Conservation (phyloP, 2,888 invertebrate genomes). For the Spodoptera exigua region DNA sequence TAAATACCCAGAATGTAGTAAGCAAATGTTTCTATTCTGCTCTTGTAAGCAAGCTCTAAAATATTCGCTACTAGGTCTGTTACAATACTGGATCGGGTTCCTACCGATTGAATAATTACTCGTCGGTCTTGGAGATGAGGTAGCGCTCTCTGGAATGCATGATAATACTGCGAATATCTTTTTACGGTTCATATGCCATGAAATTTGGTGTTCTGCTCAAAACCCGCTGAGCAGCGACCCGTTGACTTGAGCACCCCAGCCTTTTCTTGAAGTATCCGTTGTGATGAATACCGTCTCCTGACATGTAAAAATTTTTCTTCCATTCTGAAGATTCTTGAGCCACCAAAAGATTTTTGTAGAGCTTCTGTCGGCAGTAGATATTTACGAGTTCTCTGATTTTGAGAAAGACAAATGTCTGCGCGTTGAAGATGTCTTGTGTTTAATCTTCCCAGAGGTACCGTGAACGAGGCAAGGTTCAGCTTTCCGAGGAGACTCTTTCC, state of each 20-base stretch:
- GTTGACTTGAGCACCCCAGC: too few species aligned
- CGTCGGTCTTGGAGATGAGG: neutral
- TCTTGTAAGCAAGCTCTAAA: neutral
- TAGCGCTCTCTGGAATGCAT: neutral
- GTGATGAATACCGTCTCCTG: neutral
- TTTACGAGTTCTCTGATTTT: neutral
- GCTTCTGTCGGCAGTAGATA: neutral
- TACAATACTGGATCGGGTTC: neutral
- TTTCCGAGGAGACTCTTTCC: neutral
- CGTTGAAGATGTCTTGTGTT: neutral
- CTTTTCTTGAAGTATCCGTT: too few species aligned
- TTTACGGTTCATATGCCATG: too few species aligned
- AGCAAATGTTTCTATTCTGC: neutral
- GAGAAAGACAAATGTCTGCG: neutral
- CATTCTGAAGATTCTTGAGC: neutral
- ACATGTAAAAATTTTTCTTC: neutral
- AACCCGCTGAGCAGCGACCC: too few species aligned
- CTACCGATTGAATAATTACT: too few species aligned
- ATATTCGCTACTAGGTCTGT: neutral
- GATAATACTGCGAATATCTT: too few species aligned
- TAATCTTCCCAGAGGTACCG: slow-evolving; percentile 6
- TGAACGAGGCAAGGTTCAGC: neutral
- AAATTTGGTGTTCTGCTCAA: too few species aligned
- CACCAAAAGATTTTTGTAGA: neutral
- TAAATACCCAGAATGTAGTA: slow-evolving; percentile 5